Evolutionary conservation across 2,113 vertebrate species (phyloP), one percentile per base, ranked within the genome.

Genomic region (Salvelinus namaycush): DNA sequence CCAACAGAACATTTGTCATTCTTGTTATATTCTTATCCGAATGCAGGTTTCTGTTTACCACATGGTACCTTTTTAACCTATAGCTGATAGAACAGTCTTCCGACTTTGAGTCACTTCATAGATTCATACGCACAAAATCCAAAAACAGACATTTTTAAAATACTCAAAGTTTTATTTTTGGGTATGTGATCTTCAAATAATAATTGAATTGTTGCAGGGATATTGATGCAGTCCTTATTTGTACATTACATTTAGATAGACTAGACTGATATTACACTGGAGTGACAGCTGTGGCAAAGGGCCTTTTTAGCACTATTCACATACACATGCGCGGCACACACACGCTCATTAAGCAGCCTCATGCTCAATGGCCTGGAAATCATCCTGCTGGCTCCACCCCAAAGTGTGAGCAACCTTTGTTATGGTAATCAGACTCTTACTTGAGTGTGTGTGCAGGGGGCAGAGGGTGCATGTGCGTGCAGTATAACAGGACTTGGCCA

Each of bases 361-460:
- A 89, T 85, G 88, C 87, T 93, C 93, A 93, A 91, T 93, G 89
- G 90, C 81, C 79, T 90, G 89, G 91, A 92, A 92, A 92, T 88
- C 90, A 69, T 70, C 70, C 74, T 81, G 27, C 84, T 89, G 87
- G 93, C 93, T 91, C 92, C 92, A 88, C 94, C 93, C 93, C 83
- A 81, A 95, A 94, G 94, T 94, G 94, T 95, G 94, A 79, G 90
- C 90, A 81, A 83, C 87, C 84, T 92, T 95, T 94, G 93, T 95
- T 88, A 93, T 93, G 93, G 87, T 92, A 93, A 94, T 89, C 81
- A 75, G 89, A 86, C 76, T 68, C 81, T 85, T 13, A 67, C 62
- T 31, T 24, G 4, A 71, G 54, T 13, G 87, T 89, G 84, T 73
- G 82, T 87, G 67, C 68, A 87, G 87, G 79, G 74, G 82, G 89